Base-by-base conservation (phyloP, 2,797 vertebrate genomes). In the Xenops minutus region DNA sequence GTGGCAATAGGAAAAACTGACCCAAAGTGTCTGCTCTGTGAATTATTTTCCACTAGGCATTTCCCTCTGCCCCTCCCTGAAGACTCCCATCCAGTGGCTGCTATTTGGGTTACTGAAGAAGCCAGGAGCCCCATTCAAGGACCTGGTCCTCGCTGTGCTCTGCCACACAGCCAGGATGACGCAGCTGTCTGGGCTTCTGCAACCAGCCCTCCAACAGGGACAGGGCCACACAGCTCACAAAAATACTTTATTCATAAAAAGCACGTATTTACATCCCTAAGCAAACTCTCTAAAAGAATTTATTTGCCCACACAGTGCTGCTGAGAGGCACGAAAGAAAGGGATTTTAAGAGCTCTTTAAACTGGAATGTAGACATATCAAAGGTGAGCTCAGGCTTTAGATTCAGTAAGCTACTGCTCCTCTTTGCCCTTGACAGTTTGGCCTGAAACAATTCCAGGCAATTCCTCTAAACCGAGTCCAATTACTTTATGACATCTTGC, bases 71-170 rank as follows among this genome's bases (percentile, higher is more conserved):
- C 61, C 44, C 49, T 68, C 75, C 84, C 81, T 36, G 17, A 54
- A 55, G 68, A 9, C 13, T 89, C 55, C 74, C 67, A 14, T 41
- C 34, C 63, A 34, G 48, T 1, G 1, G 75, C 85, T 37, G 91
- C 67, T 83, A 0, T 27, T 27, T 19, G 87, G 63, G 71, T 14
- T 52, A 1, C 46, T 7, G 71, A 58, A 49, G 32, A 15, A 85
- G 75, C 20, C 78, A 34, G 72, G 62, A 91, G 27, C 24, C 54
- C 71, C 0, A 0, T 1, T 26, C 19, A 24, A 34, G 66, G 69
- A 36, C 11, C 29, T 0, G 1, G 39, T 36, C 24, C 61, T 51
- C 0, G 0, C 6, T 0, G 0, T 2, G 30, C 92, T 44, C 12
- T 22, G 75, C 49, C 51, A 29, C 12, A 3, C 0, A 0, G 56